phyloP scores from a whole-genome alignment of 2,797 vertebrate species.

The Melanotaenia maccullochi region DNA sequence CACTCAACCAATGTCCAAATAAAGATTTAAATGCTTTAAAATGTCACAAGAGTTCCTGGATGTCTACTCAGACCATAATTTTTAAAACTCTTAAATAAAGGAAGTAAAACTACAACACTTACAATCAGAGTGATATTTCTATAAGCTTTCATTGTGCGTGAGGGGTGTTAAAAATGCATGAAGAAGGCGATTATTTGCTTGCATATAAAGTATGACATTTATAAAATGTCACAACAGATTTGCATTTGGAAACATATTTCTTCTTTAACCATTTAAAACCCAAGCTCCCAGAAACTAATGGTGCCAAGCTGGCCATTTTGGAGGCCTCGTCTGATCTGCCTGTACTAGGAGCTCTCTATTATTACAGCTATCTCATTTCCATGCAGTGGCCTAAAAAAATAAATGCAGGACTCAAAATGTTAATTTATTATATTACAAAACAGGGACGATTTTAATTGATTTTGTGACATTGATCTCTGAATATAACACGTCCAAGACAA shows the following conservation, averaged over 20 bases:
- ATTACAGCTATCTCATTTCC: too few species aligned
- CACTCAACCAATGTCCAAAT: constrained; percentile 34
- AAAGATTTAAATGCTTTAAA: constrained; percentile 17
- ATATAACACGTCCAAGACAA: not conserved
- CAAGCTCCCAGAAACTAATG: not conserved
- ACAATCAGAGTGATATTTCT: not conserved
- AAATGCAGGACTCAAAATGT: too few species aligned
- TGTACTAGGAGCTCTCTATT: not conserved
- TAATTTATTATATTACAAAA: not conserved
- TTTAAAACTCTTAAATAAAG: constrained; percentile 15
- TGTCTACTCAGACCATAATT: not conserved
- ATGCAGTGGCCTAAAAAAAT: too few species aligned
- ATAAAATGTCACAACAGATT: not conserved
- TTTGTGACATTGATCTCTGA: not conserved
- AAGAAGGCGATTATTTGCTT: not conserved
- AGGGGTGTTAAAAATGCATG: not conserved
- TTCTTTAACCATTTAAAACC: not conserved
- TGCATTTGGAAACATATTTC: too few species aligned
- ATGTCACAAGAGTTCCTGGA: constrained; percentile 27
- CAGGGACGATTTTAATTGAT: not conserved
- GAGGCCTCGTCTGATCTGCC: not conserved
- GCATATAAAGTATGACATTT: not conserved
- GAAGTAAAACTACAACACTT: not conserved
- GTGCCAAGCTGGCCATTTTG: too few species aligned
- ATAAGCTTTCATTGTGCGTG: not conserved